Percentiles rank a stretch among this genome's conserved stretches.
These are phyloP conservation scores for Apeltes quadracus DNA, from an alignment of 2,113 vertebrate genomes.

Conservation along the genomic window DNA sequence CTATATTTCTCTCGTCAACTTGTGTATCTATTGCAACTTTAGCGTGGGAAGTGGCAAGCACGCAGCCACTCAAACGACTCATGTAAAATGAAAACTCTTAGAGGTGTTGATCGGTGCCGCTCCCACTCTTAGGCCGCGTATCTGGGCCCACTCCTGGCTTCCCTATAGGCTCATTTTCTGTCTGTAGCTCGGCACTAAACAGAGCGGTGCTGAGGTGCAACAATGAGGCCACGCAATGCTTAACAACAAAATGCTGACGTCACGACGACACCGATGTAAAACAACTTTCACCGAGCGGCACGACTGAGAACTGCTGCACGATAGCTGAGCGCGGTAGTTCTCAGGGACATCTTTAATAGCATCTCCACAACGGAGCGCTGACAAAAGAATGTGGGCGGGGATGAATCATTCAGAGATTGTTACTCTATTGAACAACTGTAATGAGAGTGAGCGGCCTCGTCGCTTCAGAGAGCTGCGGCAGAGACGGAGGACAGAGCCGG, in stretches of 20 bases:
- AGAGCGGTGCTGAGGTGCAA: not conserved
- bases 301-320: not conserved
- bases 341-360: slow-evolving; percentile 36
- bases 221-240: not conserved
- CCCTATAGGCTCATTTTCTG: not conserved
- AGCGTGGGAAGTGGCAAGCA: not conserved
- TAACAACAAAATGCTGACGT: not conserved
- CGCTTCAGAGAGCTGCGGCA: slow-evolving; percentile 43
- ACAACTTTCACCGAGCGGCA: not conserved
- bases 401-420: slow-evolving; percentile 30
- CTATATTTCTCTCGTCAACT: not conserved
- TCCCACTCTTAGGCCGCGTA: not conserved
- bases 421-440: slow-evolving; percentile 41
- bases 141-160: not conserved
- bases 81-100: not conserved
- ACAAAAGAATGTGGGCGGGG: slow-evolving; percentile 19
- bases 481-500: slow-evolving; percentile 1
- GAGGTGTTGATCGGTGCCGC: not conserved
- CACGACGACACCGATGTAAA: not conserved
- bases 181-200: not conserved
- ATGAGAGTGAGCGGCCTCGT: slow-evolving; percentile 39
- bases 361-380: slow-evolving; percentile 30
- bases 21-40: not conserved
- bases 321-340: not conserved
- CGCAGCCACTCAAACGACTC: not conserved